Evolutionary conservation across 2,888 invertebrate genomes (phyloP).

Genomic region (Xylophagus ater): DNA sequence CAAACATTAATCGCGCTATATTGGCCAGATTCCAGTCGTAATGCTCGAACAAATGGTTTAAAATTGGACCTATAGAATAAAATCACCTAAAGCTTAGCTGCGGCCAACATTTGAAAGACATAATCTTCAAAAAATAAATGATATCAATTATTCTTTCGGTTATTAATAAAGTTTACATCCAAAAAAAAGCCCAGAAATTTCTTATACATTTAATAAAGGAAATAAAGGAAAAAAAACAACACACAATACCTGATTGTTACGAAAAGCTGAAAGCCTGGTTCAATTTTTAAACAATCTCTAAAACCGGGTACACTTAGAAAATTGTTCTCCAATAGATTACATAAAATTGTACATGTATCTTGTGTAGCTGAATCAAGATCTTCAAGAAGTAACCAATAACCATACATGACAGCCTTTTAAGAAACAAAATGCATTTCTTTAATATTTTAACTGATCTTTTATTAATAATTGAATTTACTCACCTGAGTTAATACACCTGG

Average conservation of each 20-base stretch:
- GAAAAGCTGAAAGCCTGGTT: constrained; percentile 85
- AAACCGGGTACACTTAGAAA: constrained; percentile 80
- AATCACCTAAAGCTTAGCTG: too few relatives aligned
- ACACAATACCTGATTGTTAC: constrained; percentile 66
- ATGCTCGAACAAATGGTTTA: too few relatives aligned
- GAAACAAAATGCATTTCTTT: constrained; percentile 26
- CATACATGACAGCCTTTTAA: constrained; percentile 60
- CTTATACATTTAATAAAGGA: background rate
- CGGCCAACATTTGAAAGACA: too few relatives aligned
- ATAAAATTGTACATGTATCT: constrained; percentile 82
- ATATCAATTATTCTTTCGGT: too few relatives aligned
- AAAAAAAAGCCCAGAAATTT: too few relatives aligned
- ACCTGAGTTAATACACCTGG: constrained; percentile 86
- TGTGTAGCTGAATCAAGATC: constrained; percentile 90
- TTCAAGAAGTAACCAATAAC: constrained; percentile 88
- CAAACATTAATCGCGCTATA: too few relatives aligned
- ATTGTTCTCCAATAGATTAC: constrained; percentile 73
- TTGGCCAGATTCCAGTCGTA: too few relatives aligned
- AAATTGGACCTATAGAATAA: too few relatives aligned
- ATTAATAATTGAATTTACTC: constrained; percentile 15
- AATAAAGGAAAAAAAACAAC: constrained; percentile 4
- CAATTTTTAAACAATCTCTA: constrained; percentile 65
- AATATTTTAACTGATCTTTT: too few relatives aligned
- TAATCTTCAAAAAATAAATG: too few relatives aligned
- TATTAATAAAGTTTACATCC: too few relatives aligned